phyloP scores from a whole-genome alignment of 2,888 invertebrate species.

The Hoplodrina blanda region DNA sequence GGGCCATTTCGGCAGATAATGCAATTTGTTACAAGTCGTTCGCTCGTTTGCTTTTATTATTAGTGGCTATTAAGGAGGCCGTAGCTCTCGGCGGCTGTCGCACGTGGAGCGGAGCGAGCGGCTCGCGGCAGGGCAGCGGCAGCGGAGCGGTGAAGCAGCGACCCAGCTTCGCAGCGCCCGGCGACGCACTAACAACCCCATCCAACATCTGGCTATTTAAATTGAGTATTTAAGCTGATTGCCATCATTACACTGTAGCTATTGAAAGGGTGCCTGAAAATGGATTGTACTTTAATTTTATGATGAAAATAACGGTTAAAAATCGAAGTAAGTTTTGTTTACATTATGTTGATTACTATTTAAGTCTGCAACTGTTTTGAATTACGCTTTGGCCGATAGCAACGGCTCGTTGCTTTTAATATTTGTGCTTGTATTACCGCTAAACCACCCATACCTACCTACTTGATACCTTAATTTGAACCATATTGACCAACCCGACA shows the following conservation, averaged over 20 bases:
- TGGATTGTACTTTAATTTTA: constrained; percentile 74
- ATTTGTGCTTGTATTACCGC: neutral
- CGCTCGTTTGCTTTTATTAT: constrained; percentile 84
- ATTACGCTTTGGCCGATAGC: constrained; percentile 25
- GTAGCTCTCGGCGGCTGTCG: constrained; percentile 67
- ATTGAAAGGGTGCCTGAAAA: constrained; percentile 74
- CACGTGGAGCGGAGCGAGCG: constrained; percentile 70
- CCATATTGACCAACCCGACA: constrained; percentile 3
- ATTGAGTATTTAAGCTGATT: constrained; percentile 82
- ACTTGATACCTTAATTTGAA: constrained; percentile 3
- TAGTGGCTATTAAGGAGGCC: constrained; percentile 79
- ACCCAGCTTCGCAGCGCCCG: constrained; percentile 26
- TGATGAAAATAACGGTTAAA: constrained; percentile 69
- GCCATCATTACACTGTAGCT: constrained; percentile 75
- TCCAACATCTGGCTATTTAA: constrained; percentile 80
- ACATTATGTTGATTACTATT: constrained; percentile 52
- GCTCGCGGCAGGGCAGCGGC: constrained; percentile 62
- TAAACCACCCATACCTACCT: too few relatives aligned
- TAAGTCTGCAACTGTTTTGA: constrained; percentile 43
- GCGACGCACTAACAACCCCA: constrained; percentile 64
- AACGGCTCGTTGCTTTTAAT: constrained; percentile 22
- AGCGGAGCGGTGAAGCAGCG: constrained; percentile 30
- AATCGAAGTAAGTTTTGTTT: constrained; percentile 51
- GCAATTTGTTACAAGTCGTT: constrained; percentile 85
- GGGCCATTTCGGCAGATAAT: constrained; percentile 81